These are phyloP conservation scores for Sinelater perroti DNA, from an alignment of 2,888 invertebrate species.

Conservation along the genomic window DNA sequence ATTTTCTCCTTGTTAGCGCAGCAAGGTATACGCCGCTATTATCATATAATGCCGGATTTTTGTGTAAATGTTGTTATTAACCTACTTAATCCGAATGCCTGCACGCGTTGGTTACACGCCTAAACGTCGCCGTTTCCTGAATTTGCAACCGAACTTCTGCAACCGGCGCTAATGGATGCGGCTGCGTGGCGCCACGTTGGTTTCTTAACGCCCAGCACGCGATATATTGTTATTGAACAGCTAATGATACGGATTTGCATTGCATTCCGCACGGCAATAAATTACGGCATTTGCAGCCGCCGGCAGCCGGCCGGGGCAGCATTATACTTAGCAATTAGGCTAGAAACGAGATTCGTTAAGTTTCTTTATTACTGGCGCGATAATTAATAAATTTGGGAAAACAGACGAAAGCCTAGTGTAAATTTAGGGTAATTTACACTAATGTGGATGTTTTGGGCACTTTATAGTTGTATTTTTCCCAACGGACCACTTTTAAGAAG, in stretches of 20 bases:
- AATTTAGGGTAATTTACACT: background rate
- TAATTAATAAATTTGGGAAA: too few relatives aligned
- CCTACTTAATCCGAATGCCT: background rate
- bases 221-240: slow-evolving; percentile 9
- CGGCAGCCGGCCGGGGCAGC: too few relatives aligned
- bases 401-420: too few relatives aligned
- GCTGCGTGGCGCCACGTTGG: background rate
- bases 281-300: slow-evolving; percentile 3
- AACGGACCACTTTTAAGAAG: too few relatives aligned
- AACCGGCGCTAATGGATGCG: too few relatives aligned
- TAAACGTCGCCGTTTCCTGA: too few relatives aligned
- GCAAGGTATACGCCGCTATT: background rate
- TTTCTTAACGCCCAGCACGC: background rate
- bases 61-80: slow-evolving; percentile 4
- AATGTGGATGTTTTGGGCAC: too few relatives aligned
- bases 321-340: slow-evolving; percentile 22
- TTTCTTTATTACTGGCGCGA: slow-evolving; percentile 16
- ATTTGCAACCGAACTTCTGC: too few relatives aligned
- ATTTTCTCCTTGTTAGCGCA: slow-evolving; percentile 6
- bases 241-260: slow-evolving; percentile 5
- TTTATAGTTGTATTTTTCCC: too few relatives aligned
- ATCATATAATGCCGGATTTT: background rate
- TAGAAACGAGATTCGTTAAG: slow-evolving; percentile 21
- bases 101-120: background rate
- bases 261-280: slow-evolving; percentile 1